Evolutionary conservation across 2,797 vertebrate species (phyloP).

Genomic region (Melanotaenia trifasciata): DNA sequence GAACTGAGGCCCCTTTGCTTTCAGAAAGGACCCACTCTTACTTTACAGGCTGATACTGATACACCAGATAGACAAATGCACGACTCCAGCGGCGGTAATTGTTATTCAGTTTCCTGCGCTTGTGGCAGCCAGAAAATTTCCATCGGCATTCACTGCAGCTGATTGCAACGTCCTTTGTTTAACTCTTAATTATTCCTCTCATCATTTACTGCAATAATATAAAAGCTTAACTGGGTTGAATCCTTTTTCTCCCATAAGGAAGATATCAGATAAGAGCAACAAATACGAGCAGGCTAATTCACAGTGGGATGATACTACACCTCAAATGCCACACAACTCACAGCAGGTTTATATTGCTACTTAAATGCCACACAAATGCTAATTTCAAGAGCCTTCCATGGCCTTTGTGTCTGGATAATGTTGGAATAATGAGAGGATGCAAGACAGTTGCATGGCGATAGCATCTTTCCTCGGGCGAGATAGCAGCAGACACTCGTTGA

Average conservation of each 20-base stretch:
- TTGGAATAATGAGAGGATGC: constrained; percentile 79
- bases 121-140: constrained; percentile 12
- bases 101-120: not conserved
- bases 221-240: constrained; percentile 45
- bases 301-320: constrained; percentile 60
- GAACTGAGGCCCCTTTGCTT: constrained; percentile 52
- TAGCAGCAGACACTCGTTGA: constrained; percentile 78
- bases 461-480: constrained; percentile 76
- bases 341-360: constrained; percentile 65
- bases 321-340: constrained; percentile 73
- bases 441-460: constrained; percentile 73
- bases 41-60: constrained; percentile 12
- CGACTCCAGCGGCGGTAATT: constrained; percentile 2
- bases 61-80: constrained; percentile 12
- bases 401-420: constrained; percentile 75
- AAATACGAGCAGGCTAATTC: constrained; percentile 65
- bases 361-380: constrained; percentile 76
- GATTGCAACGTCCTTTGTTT: constrained; percentile 41
- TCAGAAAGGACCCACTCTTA: constrained; percentile 41
- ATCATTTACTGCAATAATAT: constrained; percentile 37
- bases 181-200: constrained; percentile 47
- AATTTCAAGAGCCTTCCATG: constrained; percentile 67
- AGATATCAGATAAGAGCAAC: constrained; percentile 61
- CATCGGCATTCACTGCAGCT: constrained; percentile 43
- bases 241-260: constrained; percentile 44